phyloP scores from a whole-genome alignment of 2,113 vertebrate species.

The Cryptotis parvus region DNA sequence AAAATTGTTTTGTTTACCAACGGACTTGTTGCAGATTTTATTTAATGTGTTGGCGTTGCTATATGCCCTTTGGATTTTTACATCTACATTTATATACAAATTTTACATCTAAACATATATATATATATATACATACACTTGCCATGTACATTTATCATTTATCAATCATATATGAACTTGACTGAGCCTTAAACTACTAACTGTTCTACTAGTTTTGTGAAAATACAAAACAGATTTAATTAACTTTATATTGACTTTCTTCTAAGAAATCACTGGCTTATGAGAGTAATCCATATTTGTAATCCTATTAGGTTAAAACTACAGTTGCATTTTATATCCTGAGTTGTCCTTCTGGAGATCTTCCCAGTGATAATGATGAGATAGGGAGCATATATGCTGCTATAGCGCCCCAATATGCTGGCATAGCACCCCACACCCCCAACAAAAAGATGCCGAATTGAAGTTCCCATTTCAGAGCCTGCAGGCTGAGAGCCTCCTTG shows the following conservation, averaged over 20 bases:
- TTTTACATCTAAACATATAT: neutral
- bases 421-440: no score
- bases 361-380: rapidly evolving
- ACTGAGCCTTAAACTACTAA: neutral
- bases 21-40: neutral
- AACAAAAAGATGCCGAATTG: no score
- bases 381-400: rapidly evolving
- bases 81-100: no score
- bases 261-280: neutral
- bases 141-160: no score
- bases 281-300: neutral
- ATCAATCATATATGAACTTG: neutral
- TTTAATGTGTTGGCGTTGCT: neutral
- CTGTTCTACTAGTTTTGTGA: neutral
- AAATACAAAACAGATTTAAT: neutral
- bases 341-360: rapidly evolving
- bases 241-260: neutral
- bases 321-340: neutral
- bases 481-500: no score
- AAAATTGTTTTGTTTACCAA: neutral
- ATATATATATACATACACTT: neutral
- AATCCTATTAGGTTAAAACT: neutral
- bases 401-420: no score
- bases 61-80: neutral
- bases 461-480: no score